Evolutionary conservation across 2,113 vertebrate genomes (phyloP).

Genomic region (Ophthalmolycus amberensis): DNA sequence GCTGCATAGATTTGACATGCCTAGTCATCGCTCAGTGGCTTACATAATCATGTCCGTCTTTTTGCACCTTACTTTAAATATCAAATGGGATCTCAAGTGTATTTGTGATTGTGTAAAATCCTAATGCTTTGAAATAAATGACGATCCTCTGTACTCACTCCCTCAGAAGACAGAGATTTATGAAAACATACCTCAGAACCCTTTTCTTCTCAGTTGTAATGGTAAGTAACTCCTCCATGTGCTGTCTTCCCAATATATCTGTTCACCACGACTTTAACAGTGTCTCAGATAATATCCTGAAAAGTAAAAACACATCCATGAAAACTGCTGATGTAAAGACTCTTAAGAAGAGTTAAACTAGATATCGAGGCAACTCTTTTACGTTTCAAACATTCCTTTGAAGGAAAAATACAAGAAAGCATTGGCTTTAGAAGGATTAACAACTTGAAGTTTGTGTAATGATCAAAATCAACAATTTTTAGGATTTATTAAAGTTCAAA

Average conservation of each 20-base stretch:
- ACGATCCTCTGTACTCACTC: neutral
- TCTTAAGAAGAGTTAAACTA: constrained; percentile 6
- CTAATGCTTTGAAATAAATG: neutral
- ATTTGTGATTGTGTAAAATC: constrained; percentile 32
- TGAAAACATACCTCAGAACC: constrained; percentile 1
- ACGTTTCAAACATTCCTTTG: neutral
- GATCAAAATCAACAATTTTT: too few species aligned
- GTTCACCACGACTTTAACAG: constrained; percentile 25
- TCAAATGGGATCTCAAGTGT: constrained; percentile 39
- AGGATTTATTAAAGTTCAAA: too few species aligned
- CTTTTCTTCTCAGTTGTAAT: constrained; percentile 7
- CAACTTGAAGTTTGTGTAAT: neutral
- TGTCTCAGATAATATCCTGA: constrained; percentile 30
- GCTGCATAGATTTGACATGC: constrained; percentile 17
- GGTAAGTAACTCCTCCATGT: constrained; percentile 5
- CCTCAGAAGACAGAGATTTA: neutral
- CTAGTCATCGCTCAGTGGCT: constrained; percentile 9
- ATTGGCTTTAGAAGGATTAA: neutral
- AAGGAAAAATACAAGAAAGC: neutral
- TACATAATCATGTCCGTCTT: constrained; percentile 30
- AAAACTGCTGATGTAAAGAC: constrained; percentile 1
- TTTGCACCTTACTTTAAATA: constrained; percentile 36
- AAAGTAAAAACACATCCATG: constrained; percentile 32
- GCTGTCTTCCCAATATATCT: neutral
- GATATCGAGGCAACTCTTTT: neutral